Evolutionary conservation across 2,113 vertebrate species (phyloP).

Genomic region (Chloebia gouldiae): DNA sequence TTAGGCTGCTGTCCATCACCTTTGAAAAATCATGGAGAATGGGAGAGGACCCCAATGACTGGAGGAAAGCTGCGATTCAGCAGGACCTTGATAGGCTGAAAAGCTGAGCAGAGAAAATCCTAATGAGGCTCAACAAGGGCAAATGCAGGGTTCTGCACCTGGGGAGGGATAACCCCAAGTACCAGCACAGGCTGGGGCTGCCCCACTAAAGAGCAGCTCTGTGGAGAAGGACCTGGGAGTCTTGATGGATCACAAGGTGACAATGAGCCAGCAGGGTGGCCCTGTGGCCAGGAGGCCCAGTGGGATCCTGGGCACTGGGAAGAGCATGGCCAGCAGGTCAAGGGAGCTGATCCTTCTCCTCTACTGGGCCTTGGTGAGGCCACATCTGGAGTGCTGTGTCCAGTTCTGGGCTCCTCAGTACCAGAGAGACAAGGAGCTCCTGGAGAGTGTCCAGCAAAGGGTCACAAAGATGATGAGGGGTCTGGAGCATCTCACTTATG

Average conservation of each 20-base stretch:
- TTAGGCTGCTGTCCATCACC: background rate
- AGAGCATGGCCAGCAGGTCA: background rate
- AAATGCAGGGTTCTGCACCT: background rate
- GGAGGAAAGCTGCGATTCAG: background rate
- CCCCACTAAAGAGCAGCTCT: background rate
- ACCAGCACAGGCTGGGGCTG: background rate
- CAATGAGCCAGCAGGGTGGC: too few relatives aligned
- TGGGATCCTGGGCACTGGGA: background rate
- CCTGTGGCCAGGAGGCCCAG: background rate
- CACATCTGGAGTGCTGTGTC: background rate
- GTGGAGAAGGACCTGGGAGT: background rate
- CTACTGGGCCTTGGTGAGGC: background rate
- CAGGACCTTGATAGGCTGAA: background rate
- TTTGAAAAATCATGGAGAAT: background rate
- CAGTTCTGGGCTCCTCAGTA: background rate
- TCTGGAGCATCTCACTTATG: background rate
- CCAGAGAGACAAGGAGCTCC: background rate
- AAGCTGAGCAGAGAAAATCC: background rate
- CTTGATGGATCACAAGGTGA: too few relatives aligned
- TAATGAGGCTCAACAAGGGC: background rate
- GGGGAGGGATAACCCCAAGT: background rate
- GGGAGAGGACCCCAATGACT: background rate
- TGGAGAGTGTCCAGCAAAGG: background rate
- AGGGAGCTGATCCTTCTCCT: background rate
- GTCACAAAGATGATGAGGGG: background rate